Evolutionary conservation across 2,888 invertebrate genomes (phyloP).

Genomic region (Orthosia gracilis): DNA sequence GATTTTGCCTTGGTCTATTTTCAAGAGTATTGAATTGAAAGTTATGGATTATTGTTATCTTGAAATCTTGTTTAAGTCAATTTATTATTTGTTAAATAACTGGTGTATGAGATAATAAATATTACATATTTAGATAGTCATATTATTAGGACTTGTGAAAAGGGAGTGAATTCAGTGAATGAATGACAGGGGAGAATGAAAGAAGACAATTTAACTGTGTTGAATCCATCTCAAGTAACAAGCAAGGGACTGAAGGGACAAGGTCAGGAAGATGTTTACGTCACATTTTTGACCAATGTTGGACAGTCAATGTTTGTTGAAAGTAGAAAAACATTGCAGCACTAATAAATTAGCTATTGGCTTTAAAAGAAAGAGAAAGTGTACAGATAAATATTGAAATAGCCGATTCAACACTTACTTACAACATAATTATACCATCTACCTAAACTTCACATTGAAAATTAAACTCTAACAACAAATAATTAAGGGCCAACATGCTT

Average conservation of each 20-base stretch:
- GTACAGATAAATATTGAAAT: constrained; percentile 5
- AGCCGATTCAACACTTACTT: constrained; percentile 1
- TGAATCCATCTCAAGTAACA: background rate
- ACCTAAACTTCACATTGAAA: constrained; percentile 2
- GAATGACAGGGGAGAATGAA: background rate
- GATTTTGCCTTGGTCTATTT: constrained; percentile 59
- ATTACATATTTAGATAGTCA: background rate
- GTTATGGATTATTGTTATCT: constrained; percentile 44
- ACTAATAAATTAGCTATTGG: constrained; percentile 22
- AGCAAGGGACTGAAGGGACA: too few species aligned
- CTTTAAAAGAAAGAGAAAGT: constrained; percentile 43
- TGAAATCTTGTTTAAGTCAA: constrained; percentile 14
- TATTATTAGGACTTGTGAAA: background rate
- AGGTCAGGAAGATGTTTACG: background rate
- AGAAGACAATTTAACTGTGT: background rate
- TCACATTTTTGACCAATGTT: constrained; percentile 14
- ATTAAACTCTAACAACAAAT: background rate
- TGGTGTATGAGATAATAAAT: background rate
- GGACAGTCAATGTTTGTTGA: background rate
- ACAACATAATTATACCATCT: constrained; percentile 16
- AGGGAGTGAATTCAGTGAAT: background rate
- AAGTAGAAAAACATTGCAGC: background rate
- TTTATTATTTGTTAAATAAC: constrained; percentile 9
- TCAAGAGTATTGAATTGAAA: constrained; percentile 46
- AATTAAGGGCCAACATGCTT: background rate